Evolutionary conservation across 1,140 invertebrate genomes (phyloP).

Genomic region (Reticulitermes speratus): DNA sequence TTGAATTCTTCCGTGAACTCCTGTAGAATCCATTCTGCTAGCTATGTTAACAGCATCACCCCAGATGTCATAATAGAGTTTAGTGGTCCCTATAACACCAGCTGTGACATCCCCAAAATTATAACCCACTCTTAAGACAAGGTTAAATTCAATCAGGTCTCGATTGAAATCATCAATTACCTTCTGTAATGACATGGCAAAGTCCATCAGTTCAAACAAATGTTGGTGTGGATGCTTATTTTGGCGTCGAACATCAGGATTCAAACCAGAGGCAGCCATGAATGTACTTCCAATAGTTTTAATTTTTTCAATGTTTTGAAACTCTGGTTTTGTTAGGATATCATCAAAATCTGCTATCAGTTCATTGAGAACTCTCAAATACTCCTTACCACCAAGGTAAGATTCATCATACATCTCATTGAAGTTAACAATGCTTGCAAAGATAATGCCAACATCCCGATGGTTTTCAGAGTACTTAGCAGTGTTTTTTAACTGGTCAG

Average conservation of each 20-base stretch:
- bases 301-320: constrained; percentile 92
- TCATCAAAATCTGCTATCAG: constrained; percentile 95
- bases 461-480: constrained; percentile 96
- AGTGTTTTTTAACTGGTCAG: constrained; percentile 87
- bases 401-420: constrained; percentile 96
- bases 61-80: constrained; percentile 98
- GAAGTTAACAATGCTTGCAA: constrained; percentile 94
- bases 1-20: constrained; percentile 82
- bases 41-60: constrained; percentile 98
- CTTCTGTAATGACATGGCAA: constrained; percentile 82
- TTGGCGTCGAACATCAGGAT: constrained; percentile 61
- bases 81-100: constrained; percentile 94
- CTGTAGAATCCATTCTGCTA: constrained; percentile 92
- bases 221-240: constrained; percentile 71
- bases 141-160: constrained; percentile 83
- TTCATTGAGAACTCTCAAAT: constrained; percentile 91
- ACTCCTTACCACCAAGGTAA: constrained; percentile 89
- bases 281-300: constrained; percentile 97
- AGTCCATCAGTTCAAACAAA: constrained; percentile 83
- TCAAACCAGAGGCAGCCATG: constrained; percentile 95
- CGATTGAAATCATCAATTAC: constrained; percentile 86
- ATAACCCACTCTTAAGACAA: constrained; percentile 83
- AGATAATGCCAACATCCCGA: constrained; percentile 88
- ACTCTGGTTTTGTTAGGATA: constrained; percentile 76
- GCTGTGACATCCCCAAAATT: constrained; percentile 90